Evolutionary conservation across 2,113 vertebrate species (phyloP).

Genomic region (Vireo altiloquus): DNA sequence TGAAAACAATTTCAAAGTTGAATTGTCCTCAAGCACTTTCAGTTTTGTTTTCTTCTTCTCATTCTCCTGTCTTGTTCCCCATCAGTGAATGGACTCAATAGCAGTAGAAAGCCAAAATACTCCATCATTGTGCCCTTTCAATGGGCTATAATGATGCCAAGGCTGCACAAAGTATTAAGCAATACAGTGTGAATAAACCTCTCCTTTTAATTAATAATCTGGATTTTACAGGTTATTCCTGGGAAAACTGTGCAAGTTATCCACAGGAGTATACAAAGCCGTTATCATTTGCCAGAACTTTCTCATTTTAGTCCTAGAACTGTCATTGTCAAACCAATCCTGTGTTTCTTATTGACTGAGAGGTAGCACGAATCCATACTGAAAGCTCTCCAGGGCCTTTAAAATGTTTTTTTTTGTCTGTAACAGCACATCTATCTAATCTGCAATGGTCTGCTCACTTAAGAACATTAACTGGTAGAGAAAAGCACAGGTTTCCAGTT

Average conservation of each 20-base stretch:
- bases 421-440: background rate
- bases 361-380: background rate
- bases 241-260: background rate
- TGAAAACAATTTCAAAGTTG: background rate
- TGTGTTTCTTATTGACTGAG: background rate
- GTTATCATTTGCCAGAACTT: background rate
- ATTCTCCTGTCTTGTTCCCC: background rate
- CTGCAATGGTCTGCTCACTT: background rate
- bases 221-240: background rate
- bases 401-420: background rate
- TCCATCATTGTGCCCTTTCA: background rate
- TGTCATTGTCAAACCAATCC: constrained; percentile 19
- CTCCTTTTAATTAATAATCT: background rate
- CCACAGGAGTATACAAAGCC: background rate
- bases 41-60: constrained; percentile 5
- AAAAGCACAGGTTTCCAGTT: constrained; percentile 30
- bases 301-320: constrained; percentile 13
- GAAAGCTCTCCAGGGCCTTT: constrained; percentile 26
- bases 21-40: constrained; percentile 3
- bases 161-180: background rate
- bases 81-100: background rate
- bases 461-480: background rate
- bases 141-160: background rate
- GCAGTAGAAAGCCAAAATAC: background rate
- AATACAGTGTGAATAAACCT: background rate